Percentiles rank a stretch among this genome's conserved stretches.
Conservation (phyloP, 1,140 invertebrate genomes). For the Condylostylus longicornis region DNA sequence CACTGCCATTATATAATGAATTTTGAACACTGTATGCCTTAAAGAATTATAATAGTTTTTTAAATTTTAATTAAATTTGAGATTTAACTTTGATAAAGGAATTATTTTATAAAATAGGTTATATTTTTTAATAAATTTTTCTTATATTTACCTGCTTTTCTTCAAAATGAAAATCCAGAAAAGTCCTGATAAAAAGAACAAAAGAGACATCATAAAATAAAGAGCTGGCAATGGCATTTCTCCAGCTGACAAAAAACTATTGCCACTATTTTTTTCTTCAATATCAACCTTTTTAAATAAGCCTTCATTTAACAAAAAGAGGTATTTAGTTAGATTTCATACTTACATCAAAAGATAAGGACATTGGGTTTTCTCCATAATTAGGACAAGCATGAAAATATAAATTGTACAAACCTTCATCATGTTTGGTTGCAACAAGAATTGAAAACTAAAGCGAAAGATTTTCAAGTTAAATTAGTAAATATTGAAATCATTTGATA, state of each 20-base stretch:
- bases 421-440: constrained; percentile 54
- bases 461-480: not conserved
- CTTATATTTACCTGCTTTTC: constrained; percentile 59
- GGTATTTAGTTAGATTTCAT: constrained; percentile 1
- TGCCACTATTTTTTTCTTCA: constrained; percentile 67
- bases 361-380: constrained; percentile 25
- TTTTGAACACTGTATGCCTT: constrained; percentile 79
- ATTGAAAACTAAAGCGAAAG: constrained; percentile 59
- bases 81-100: too few species aligned
- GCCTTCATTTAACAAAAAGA: not conserved
- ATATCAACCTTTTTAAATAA: constrained; percentile 56
- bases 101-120: too few species aligned
- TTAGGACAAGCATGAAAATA: constrained; percentile 92
- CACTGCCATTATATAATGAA: constrained; percentile 93
- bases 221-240: constrained; percentile 89
- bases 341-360: constrained; percentile 33
- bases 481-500: not conserved
- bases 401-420: constrained; percentile 88
- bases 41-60: too few species aligned
- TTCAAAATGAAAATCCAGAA: constrained; percentile 85
- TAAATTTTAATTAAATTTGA: too few species aligned
- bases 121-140: too few species aligned
- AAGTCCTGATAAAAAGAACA: constrained; percentile 77
- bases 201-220: constrained; percentile 79
- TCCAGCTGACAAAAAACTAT: constrained; percentile 91